Base-by-base conservation (phyloP, 1,140 invertebrate species). In the Drosophila pallidifrons region DNA sequence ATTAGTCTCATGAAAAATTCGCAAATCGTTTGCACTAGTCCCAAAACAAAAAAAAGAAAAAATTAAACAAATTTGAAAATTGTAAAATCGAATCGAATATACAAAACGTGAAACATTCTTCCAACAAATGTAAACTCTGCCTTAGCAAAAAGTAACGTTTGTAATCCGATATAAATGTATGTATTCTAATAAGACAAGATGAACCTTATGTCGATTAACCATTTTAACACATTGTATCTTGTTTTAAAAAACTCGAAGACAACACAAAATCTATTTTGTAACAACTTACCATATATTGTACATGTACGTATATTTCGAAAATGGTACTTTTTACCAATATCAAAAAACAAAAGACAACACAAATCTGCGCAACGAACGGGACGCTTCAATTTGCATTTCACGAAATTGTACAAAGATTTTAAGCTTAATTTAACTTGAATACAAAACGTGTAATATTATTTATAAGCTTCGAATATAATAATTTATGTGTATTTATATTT, bases 81-180 rank as follows among this genome's bases (percentile, higher is more conserved):
- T 45, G 25, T 11, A 41, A 63, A 49, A 63, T 63, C 57, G 65
- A 49, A 63, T 63, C 57, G 65, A 69, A 59, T 58, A 52, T 52
- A 38, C 16, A 15, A 55, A 69, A 57, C 71, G 41, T 64, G 70
- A 85, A 89, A 89, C 75, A 85, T 88, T 88, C 85, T 88, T 88
- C 85, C 85, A 85, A 85, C 72, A 81, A 58, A 58, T 75, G 67
- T 85, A 88, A 88, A 57, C 45, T 87, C 74, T 89, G 83, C 83
- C 83, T 88, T 88, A 89, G 85, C 83, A 88, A 70, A 78, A 78
- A 75, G 65, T 74, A 85, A 85, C 54, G 61, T 85, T 83, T 70
- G 52, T 64, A 83, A 72, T 13, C 75, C 49, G 66, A 66, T 71
- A 11, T 86, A 30, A 32, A 64, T 45, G 20, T 38, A 38, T 30